These are phyloP conservation scores for Etheostoma cragini DNA, from an alignment of 2,113 vertebrate species.

Conservation along the genomic window DNA sequence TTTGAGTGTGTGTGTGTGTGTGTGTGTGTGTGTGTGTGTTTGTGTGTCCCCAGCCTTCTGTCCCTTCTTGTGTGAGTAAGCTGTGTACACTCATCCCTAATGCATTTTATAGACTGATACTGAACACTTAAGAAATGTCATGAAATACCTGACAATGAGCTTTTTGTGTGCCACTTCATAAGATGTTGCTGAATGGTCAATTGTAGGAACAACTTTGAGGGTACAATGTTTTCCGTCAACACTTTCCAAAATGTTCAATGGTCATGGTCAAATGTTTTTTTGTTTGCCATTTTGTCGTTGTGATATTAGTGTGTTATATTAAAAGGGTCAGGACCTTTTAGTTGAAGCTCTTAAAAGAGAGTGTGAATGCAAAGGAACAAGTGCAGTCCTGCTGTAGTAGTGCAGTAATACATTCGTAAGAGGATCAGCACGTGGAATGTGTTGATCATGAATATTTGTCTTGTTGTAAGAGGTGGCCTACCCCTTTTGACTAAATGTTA, in stretches of 20 bases:
- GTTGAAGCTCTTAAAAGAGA: not conserved
- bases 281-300: not conserved
- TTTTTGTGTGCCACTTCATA: not conserved
- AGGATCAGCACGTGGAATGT: not conserved
- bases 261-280: not conserved
- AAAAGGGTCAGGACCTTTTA: not conserved
- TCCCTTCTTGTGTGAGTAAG: constrained; percentile 35
- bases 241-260: not conserved
- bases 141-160: not conserved
- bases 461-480: not conserved
- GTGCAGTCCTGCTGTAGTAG: not conserved
- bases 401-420: not conserved
- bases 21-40: constrained; percentile 24
- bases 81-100: constrained; percentile 10
- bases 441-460: too few species aligned
- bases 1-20: constrained; percentile 9
- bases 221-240: not conserved
- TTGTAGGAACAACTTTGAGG: not conserved
- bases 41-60: constrained; percentile 38
- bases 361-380: not conserved
- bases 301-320: not conserved
- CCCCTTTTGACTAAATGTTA: not conserved
- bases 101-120: constrained; percentile 9
- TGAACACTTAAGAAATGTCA: not conserved
- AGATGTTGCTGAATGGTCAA: not conserved